These are phyloP conservation scores for Ursus arctos DNA, from an alignment of 2,113 vertebrate species.

Conservation along the genomic window DNA sequence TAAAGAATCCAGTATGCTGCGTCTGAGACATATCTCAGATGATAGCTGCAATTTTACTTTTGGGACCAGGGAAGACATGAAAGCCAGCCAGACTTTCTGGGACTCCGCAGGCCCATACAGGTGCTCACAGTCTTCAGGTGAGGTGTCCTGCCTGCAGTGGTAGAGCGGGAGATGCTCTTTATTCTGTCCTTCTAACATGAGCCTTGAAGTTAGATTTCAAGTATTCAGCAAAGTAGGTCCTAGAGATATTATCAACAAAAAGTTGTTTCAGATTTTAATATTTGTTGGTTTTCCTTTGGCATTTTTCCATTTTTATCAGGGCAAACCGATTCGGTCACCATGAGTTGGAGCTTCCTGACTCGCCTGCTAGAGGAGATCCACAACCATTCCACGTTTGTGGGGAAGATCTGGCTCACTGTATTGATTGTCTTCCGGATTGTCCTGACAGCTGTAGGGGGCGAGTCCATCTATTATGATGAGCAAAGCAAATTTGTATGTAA, in stretches of 20 bases:
- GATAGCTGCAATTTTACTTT: neutral
- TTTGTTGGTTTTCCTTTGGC: conserved; percentile 13
- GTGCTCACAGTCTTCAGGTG: neutral
- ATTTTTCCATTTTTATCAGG: conserved; percentile 83
- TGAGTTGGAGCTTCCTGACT: conserved; percentile 99
- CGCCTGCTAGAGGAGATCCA: conserved; percentile 99
- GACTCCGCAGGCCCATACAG: neutral
- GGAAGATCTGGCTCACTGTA: conserved; percentile 99
- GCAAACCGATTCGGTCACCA: conserved; percentile 89
- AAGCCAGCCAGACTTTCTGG: neutral
- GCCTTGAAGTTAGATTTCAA: conserved; percentile 15
- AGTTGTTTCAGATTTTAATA: neutral
- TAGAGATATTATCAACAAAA: neutral
- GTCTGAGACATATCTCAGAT: neutral
- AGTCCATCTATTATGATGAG: conserved; percentile 99
- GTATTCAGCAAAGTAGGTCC: neutral
- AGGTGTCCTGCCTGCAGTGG: neutral
- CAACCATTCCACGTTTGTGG: conserved; percentile 99
- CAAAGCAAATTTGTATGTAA: conserved; percentile 99
- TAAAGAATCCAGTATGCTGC: neutral
- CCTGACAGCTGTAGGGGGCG: conserved; percentile 97
- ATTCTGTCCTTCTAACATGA: neutral
- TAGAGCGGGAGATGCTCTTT: neutral
- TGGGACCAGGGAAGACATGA: neutral
- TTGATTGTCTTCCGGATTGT: conserved; percentile 99